Evolutionary conservation across 2,888 invertebrate genomes (phyloP), one percentile per base, ranked within the genome.

Genomic region (Cenopis cana): DNA sequence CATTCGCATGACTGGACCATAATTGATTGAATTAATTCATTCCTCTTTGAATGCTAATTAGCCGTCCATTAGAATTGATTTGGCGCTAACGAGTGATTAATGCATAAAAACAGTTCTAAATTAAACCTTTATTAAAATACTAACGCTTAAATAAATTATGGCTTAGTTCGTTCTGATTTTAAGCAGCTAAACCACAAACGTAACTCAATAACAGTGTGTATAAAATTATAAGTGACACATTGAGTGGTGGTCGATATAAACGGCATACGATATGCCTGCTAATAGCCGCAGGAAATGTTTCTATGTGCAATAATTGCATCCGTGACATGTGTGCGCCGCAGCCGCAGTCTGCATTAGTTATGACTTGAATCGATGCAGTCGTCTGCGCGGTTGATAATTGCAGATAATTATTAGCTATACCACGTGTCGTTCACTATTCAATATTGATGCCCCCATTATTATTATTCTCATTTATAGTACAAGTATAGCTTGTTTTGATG

Each of bases 301-400:
- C 17, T 60, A 71, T 68, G 65, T 70, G 74, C 71, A 74, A 78
- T 82, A 79, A 81, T 81, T 79, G 77, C 78, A 74, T 70, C 75
- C 74, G 76, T 73, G 78, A 78, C 78, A 75, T 76, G 79, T 80
- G 81, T 50, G 69, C 64, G 38, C 52, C 67, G 68, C 68, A 54
- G 70, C 64, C 52, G 36, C 69, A 56, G 69, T 18, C 11, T 67
- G 67, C 71, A 71, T 67, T 67, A 55, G 46, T 69, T 55, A 57
- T 57, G 50, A 50, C 56, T 69, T 14, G 57, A 65, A 65, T 65
- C 65, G 65, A 65, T 54, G 36, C 52, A 54, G 59, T 36, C 36
- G 65, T 46, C 65, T 66, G 61, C 60, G 36, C 55, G 46, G 55
- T 65, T 46, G 14, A 70, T 66, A 60, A 52, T 54, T 65, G 24